phyloP scores from a whole-genome alignment of 2,797 vertebrate genomes.

The Channallabes apus region DNA sequence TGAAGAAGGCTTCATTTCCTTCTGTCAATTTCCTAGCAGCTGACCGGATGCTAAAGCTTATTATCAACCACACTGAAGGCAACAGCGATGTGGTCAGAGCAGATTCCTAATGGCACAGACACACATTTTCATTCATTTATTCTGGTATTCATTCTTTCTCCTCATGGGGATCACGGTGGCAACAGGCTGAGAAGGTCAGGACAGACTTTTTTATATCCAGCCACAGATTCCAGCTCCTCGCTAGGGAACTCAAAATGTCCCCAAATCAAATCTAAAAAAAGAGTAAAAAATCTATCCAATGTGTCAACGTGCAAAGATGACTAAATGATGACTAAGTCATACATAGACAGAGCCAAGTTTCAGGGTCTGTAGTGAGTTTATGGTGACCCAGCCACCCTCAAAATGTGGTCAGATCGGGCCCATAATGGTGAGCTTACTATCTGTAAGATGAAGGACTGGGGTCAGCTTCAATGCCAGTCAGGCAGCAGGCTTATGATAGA shows the following conservation, averaged over 20 bases:
- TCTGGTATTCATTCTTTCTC: conserved; percentile 4
- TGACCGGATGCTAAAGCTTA: conserved; percentile 11
- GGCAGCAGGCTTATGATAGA: neutral
- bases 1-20: conserved; percentile 16
- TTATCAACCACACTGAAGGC: neutral
- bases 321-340: neutral
- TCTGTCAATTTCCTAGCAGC: conserved; percentile 24
- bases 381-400: neutral
- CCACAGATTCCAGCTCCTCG: neutral
- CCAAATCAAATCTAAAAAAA: neutral
- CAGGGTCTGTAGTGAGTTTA: neutral
- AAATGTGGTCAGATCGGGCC: neutral
- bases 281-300: neutral
- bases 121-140: conserved; percentile 5
- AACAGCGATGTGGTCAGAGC: conserved; percentile 10
- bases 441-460: conserved; percentile 5
- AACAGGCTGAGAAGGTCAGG: conserved; percentile 3
- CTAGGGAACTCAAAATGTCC: neutral
- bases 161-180: neutral
- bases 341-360: neutral
- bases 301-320: neutral
- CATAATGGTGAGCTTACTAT: neutral
- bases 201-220: neutral
- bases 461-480: neutral
- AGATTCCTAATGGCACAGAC: conserved; percentile 7